Percentiles rank a stretch among this genome's conserved stretches.
phyloP scores from a whole-genome alignment of 2,888 invertebrate species.

The Galeruca laticollis region DNA sequence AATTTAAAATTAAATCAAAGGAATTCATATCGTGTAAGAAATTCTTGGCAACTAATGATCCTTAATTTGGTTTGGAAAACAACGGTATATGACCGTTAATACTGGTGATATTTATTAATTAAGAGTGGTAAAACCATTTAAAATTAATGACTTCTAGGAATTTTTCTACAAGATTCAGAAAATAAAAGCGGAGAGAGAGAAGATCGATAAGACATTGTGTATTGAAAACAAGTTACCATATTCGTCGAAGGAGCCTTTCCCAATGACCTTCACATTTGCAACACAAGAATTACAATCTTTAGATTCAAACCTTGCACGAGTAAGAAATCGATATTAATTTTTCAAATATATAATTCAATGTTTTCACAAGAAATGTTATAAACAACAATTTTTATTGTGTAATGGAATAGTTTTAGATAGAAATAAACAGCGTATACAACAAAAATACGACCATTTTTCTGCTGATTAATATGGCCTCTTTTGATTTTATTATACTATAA shows the following conservation, averaged over 20 bases:
- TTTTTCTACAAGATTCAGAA: constrained; percentile 20
- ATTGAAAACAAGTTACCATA: constrained; percentile 27
- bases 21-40: not conserved
- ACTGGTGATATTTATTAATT: not conserved
- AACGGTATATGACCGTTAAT: not conserved
- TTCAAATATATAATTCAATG: not conserved
- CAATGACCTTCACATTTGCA: constrained; percentile 26
- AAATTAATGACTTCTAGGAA: constrained; percentile 4
- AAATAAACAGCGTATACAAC: not conserved
- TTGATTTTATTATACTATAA: too few species aligned
- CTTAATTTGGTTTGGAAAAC: not conserved
- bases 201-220: not conserved
- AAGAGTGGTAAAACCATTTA: not conserved
- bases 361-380: not conserved
- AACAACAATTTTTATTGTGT: not conserved
- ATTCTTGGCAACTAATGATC: not conserved
- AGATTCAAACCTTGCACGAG: not conserved
- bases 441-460: not conserved
- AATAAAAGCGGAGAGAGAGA: constrained; percentile 18
- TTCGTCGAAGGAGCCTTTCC: constrained; percentile 13
- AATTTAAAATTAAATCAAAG: not conserved
- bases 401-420: not conserved
- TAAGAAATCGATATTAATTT: constrained; percentile 5
- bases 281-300: constrained; percentile 4
- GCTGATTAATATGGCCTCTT: too few species aligned